A percentile compares a stretch with the other conserved stretches of the same genome.
Conservation (phyloP, 2,113 vertebrate species). For the Gymnogyps californianus region DNA sequence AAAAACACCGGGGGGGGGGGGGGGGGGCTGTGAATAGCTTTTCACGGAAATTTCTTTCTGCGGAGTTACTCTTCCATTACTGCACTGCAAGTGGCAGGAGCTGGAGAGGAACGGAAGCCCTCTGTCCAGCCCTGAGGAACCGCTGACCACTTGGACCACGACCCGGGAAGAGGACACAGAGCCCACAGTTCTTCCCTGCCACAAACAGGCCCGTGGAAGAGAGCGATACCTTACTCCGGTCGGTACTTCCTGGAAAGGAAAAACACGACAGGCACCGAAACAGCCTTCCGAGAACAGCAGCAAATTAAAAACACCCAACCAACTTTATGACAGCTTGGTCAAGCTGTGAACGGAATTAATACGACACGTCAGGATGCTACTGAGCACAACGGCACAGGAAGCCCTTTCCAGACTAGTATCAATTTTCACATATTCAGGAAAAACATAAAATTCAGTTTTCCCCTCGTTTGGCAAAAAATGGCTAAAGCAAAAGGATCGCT, state of each 20-base stretch:
- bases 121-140: background rate
- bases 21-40: background rate
- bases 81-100: background rate
- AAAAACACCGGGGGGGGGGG: accelerated
- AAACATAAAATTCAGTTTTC: background rate
- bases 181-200: background rate
- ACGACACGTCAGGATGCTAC: background rate
- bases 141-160: accelerated
- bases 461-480: background rate
- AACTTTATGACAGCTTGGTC: background rate
- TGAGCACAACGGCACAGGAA: background rate
- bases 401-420: background rate
- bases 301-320: background rate
- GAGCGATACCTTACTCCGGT: accelerated
- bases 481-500: background rate
- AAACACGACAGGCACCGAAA: background rate
- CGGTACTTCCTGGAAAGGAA: background rate
- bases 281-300: background rate
- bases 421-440: accelerated
- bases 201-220: background rate
- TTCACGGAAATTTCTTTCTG: background rate
- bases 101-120: background rate
- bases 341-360: background rate
- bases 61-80: background rate
- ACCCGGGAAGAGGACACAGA: background rate